These are phyloP conservation scores for Saccopteryx leptura DNA, from an alignment of 2,113 vertebrate genomes.

Conservation along the genomic window DNA sequence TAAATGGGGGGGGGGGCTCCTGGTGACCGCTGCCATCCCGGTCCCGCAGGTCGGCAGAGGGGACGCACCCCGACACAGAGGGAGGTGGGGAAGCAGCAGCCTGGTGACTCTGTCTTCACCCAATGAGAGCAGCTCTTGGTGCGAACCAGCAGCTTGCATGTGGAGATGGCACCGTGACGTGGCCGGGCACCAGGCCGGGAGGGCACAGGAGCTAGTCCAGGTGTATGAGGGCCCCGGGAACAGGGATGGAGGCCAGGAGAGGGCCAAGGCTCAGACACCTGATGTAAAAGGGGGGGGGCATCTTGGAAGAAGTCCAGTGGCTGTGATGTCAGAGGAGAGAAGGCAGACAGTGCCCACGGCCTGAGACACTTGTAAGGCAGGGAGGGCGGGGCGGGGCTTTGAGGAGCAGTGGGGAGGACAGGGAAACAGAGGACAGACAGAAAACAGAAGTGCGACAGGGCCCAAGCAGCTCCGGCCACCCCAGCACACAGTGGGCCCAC, in stretches of 20 bases:
- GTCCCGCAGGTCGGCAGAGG: constrained; percentile 20
- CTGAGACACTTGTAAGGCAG: not conserved
- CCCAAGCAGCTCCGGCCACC: not conserved
- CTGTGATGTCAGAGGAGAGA: not conserved
- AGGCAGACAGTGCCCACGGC: not conserved
- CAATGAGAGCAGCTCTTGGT: not conserved
- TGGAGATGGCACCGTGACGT: not conserved
- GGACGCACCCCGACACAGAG: too few species aligned
- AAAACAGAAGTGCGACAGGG: not conserved
- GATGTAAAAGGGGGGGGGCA: accelerated
- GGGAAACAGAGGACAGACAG: accelerated
- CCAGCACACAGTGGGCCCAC: not conserved
- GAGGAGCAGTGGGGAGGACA: not conserved
- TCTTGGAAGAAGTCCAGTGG: accelerated
- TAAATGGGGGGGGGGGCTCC: constrained; percentile 66
- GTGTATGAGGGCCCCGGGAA: not conserved
- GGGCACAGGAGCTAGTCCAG: accelerated
- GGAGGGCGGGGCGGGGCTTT: not conserved
- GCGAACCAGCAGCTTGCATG: not conserved
- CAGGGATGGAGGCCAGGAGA: not conserved
- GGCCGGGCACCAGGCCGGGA: not conserved
- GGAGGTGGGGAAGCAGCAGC: not conserved
- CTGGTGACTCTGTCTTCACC: not conserved
- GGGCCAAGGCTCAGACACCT: too few species aligned
- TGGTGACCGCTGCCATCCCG: constrained; percentile 48